phyloP scores from a whole-genome alignment of 92 coral and sea anemone genomes.

The Scolanthus callimorphus region DNA sequence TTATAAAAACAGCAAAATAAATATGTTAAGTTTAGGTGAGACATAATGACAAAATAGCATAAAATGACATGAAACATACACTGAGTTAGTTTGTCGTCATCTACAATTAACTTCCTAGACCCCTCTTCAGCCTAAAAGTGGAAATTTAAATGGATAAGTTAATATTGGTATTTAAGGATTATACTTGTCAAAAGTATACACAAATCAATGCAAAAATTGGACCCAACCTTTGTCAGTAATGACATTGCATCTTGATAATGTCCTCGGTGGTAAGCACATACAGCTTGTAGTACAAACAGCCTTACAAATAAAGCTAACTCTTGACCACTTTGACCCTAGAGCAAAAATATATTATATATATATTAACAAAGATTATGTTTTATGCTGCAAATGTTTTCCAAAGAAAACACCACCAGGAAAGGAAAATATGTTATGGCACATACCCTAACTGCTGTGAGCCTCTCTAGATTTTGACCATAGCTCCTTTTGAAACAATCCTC shows the following conservation, averaged over 20 bases:
- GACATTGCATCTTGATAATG: slow-evolving; percentile 21
- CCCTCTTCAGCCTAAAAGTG: slow-evolving; percentile 34
- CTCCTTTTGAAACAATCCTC: slow-evolving; percentile 84
- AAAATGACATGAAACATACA: slow-evolving; percentile 42
- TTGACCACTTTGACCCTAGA: slow-evolving; percentile 78
- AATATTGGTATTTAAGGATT: no score
- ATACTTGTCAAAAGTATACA: no score
- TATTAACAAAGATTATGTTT: background rate
- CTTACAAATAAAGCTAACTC: slow-evolving; percentile 87
- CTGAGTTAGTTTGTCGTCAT: slow-evolving; percentile 73
- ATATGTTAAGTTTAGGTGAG: no score
- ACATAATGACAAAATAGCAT: background rate
- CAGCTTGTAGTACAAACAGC: slow-evolving; percentile 76
- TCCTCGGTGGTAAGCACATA: slow-evolving; percentile 82
- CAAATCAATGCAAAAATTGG: no score
- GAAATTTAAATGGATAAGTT: background rate
- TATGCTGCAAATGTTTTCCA: background rate
- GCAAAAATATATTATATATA: background rate
- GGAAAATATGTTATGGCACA: slow-evolving; percentile 1
- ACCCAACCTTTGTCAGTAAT: slow-evolving; percentile 53
- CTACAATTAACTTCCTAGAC: slow-evolving; percentile 43
- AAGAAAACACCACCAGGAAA: background rate
- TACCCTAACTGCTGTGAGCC: slow-evolving; percentile 80
- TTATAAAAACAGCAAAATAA: no score
- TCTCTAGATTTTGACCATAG: slow-evolving; percentile 84